A percentile compares a stretch with the other conserved stretches of the same genome.
Conservation (phyloP, 2,113 vertebrate species). For the Pyxicephalus adspersus region DNA sequence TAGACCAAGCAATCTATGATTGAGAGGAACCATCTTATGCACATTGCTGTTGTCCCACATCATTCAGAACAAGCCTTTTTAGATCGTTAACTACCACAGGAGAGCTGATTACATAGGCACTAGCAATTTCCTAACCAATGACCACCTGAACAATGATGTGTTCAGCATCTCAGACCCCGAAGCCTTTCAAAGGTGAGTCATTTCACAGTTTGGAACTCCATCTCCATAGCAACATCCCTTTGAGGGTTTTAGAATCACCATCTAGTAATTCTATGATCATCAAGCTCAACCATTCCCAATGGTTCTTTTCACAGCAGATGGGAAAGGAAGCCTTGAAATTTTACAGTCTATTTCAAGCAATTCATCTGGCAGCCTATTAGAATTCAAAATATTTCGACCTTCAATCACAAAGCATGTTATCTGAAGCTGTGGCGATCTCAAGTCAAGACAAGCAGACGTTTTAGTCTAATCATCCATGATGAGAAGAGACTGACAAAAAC, state of each 20-base stretch:
- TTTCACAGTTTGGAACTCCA: constrained; percentile 99
- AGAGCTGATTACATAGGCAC: constrained; percentile 99
- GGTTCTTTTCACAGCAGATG: constrained; percentile 99
- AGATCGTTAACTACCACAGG: constrained; percentile 99
- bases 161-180: constrained; percentile 98
- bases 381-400: constrained; percentile 99
- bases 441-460: constrained; percentile 99
- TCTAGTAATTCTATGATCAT: constrained; percentile 99
- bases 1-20: constrained; percentile 82
- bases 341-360: constrained; percentile 99
- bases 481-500: constrained; percentile 99
- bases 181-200: constrained; percentile 99
- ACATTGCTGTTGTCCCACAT: constrained; percentile 98
- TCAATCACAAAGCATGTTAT: constrained; percentile 99
- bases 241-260: constrained; percentile 99
- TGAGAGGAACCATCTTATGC: constrained; percentile 91
- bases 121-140: constrained; percentile 99
- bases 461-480: constrained; percentile 99
- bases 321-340: constrained; percentile 92
- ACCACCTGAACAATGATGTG: constrained; percentile 99
- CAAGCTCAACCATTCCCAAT: constrained; percentile 99
- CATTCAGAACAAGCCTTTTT: constrained; percentile 99
- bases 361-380: constrained; percentile 99
- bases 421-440: constrained; percentile 98
- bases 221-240: constrained; percentile 99